Conservation (phyloP, 1,140 invertebrate genomes). For the Araneus ventricosus region DNA sequence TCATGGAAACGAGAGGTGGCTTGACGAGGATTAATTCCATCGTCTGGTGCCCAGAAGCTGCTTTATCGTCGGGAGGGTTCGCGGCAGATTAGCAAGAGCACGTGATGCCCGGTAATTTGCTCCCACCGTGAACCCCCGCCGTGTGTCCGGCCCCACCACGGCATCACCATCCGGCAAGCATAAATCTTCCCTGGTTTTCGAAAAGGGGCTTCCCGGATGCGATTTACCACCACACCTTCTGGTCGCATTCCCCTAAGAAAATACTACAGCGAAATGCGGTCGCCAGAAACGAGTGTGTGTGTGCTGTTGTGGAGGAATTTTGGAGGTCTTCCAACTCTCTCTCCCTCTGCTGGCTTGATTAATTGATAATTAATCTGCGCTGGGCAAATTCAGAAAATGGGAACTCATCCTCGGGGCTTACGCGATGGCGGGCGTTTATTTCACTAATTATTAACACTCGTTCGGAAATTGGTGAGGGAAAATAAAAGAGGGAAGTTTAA, state of each 20-base stretch:
- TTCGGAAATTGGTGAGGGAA: neutral
- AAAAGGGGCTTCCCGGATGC: neutral
- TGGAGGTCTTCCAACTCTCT: slow-evolving; percentile 60
- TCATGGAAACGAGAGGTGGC: slow-evolving; percentile 69
- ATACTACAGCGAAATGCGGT: slow-evolving; percentile 19
- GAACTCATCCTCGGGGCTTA: neutral
- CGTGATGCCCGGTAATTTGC: slow-evolving; percentile 63
- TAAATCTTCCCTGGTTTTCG: slow-evolving; percentile 35
- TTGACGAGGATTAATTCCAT: slow-evolving; percentile 74
- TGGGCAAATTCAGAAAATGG: slow-evolving; percentile 16
- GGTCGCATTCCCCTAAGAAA: slow-evolving; percentile 70
- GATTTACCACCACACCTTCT: slow-evolving; percentile 51
- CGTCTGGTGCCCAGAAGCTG: slow-evolving; percentile 57
- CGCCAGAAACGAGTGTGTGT: neutral
- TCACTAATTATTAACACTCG: slow-evolving; percentile 26
- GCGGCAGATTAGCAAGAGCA: slow-evolving; percentile 53
- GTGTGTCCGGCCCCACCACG: slow-evolving; percentile 41
- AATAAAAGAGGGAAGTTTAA: neutral
- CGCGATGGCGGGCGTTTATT: slow-evolving; percentile 10
- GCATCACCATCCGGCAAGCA: slow-evolving; percentile 36
- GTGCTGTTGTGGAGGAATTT: slow-evolving; percentile 5
- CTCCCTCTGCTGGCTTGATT: slow-evolving; percentile 45
- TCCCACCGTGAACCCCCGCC: slow-evolving; percentile 37
- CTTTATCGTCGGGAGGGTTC: slow-evolving; percentile 56
- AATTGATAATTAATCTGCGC: slow-evolving; percentile 68